Evolutionary conservation across 2,888 invertebrate genomes (phyloP).

Genomic region (Hylaea fasciaria): DNA sequence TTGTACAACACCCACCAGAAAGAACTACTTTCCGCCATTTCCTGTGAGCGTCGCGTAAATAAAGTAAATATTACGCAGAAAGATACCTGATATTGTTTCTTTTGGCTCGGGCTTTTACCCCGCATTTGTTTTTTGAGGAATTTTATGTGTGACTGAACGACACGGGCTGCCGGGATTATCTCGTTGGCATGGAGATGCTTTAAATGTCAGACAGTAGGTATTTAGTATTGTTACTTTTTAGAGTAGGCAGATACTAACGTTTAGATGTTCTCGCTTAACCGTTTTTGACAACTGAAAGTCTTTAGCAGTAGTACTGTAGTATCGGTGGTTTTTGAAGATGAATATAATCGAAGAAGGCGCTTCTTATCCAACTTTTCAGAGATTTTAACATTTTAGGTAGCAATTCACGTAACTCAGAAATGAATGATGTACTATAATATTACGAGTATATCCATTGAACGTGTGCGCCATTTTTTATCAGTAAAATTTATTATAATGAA

Average conservation of each 20-base stretch:
- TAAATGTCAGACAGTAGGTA: conserved; percentile 10
- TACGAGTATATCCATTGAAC: too few species aligned
- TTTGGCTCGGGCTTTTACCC: conserved; percentile 21
- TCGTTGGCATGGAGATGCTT: conserved; percentile 6
- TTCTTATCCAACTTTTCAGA: too few species aligned
- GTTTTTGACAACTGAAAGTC: too few species aligned
- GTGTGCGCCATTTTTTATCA: too few species aligned
- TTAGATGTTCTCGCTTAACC: too few species aligned
- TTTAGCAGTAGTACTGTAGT: neutral
- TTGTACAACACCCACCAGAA: conserved; percentile 8
- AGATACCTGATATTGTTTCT: conserved; percentile 21
- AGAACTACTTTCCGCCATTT: conserved; percentile 5
- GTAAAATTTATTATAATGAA: too few species aligned
- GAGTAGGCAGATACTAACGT: neutral
- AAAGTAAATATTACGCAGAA: conserved; percentile 6
- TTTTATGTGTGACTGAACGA: conserved; percentile 7
- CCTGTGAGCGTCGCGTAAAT: conserved; percentile 3
- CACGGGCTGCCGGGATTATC: conserved; percentile 16
- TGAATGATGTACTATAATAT: too few species aligned
- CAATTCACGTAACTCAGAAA: too few species aligned
- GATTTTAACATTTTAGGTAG: too few species aligned
- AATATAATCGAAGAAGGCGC: neutral
- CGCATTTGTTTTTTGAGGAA: conserved; percentile 5
- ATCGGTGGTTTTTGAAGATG: neutral
- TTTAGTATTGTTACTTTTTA: neutral